Conservation (phyloP, 2,888 invertebrate species). For the Cybosia mesomella region DNA sequence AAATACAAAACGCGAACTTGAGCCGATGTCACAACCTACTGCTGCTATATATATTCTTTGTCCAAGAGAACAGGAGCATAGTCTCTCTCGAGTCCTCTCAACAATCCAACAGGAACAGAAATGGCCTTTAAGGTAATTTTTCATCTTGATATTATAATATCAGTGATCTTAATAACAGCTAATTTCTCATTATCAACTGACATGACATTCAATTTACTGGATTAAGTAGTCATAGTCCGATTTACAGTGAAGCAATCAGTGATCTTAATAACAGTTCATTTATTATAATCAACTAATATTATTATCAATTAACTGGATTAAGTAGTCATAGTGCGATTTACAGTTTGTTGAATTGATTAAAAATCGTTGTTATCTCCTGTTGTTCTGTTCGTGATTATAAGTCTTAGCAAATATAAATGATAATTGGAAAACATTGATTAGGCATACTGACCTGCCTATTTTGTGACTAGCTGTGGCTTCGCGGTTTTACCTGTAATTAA, state of each 20-base stretch:
- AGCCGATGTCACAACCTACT: conserved; percentile 73
- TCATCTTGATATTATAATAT: conserved; percentile 1
- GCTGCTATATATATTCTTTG: conserved; percentile 78
- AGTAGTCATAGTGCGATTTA: neutral
- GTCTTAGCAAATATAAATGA: neutral
- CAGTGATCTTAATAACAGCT: neutral
- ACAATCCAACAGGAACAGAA: conserved; percentile 68
- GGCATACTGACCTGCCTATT: too few species aligned
- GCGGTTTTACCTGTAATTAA: neutral
- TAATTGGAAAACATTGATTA: neutral
- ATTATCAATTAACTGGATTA: neutral
- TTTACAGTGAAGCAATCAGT: neutral
- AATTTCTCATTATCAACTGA: neutral
- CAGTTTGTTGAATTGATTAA: neutral
- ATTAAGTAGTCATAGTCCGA: neutral
- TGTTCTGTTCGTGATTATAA: neutral
- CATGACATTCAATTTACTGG: neutral
- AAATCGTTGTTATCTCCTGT: too few species aligned
- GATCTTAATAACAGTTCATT: neutral
- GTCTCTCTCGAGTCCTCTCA: conserved; percentile 72
- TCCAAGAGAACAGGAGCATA: conserved; percentile 71
- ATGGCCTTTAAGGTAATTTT: conserved; percentile 81
- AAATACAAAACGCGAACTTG: conserved; percentile 82
- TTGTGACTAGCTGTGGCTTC: neutral
- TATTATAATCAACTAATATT: neutral